Conservation (phyloP, 2,113 vertebrate genomes). For the Mormyrus iriodes region DNA sequence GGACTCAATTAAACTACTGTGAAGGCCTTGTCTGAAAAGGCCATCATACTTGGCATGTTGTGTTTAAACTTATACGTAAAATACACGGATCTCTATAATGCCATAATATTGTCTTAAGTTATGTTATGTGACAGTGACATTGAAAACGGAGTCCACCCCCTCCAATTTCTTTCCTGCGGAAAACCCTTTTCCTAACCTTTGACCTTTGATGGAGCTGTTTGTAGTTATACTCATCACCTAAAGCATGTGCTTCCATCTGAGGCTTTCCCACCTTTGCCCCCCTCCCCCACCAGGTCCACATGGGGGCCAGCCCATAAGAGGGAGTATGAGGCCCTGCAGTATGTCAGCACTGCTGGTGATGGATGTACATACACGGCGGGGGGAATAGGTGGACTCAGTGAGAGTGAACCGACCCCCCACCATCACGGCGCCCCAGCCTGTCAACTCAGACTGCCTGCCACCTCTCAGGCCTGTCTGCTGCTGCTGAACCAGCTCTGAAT, state of each 20-base stretch:
- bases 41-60: background rate
- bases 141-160: background rate
- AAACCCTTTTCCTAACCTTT: background rate
- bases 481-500: background rate
- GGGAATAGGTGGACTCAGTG: background rate
- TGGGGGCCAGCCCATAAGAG: background rate
- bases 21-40: background rate
- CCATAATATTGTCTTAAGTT: background rate
- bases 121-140: background rate
- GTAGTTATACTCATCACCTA: background rate
- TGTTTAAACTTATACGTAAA: background rate
- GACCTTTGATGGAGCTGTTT: background rate
- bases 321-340: background rate
- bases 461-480: background rate
- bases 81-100: background rate
- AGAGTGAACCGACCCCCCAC: background rate
- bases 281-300: background rate
- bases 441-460: background rate
- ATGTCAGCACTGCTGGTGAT: background rate
- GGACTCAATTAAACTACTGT: conserved; percentile 11
- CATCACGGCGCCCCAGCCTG: background rate
- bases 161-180: background rate
- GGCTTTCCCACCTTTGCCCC: conserved; percentile 11
- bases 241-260: conserved; percentile 1
- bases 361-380: background rate